A percentile compares a stretch with the other conserved stretches of the same genome.
phyloP scores from a whole-genome alignment of 1,140 invertebrate genomes.

The Oryzaephilus surinamensis region DNA sequence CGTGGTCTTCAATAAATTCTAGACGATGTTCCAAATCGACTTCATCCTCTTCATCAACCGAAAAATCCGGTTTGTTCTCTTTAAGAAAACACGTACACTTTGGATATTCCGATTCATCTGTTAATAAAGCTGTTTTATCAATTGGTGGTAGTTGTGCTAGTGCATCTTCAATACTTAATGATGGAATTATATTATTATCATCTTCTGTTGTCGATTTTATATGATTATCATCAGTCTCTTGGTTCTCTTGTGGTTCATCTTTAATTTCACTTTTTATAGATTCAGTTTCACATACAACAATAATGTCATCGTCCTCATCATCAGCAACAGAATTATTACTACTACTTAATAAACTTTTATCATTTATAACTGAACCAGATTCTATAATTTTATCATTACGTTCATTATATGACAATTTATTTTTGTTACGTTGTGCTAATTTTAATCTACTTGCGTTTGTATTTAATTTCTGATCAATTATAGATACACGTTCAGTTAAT shows the following conservation, averaged over 20 bases:
- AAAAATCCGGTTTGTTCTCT: slow-evolving; percentile 22
- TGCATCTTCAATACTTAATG: slow-evolving; percentile 29
- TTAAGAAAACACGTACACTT: slow-evolving; percentile 22
- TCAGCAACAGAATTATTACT: slow-evolving; percentile 10
- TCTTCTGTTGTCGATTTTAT: too few relatives aligned
- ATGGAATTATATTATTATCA: too few relatives aligned
- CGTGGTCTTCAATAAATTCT: slow-evolving; percentile 24
- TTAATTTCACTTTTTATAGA: background rate
- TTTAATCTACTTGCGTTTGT: slow-evolving; percentile 30
- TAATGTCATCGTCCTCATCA: slow-evolving; percentile 1
- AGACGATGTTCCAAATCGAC: slow-evolving; percentile 16
- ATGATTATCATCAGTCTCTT: background rate
- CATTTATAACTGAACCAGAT: slow-evolving; percentile 29
- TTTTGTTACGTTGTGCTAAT: slow-evolving; percentile 26
- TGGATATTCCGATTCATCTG: slow-evolving; percentile 13
- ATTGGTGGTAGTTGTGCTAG: slow-evolving; percentile 29
- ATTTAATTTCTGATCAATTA: slow-evolving; percentile 34
- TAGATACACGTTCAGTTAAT: slow-evolving; percentile 32
- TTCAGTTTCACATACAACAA: background rate
- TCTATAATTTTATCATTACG: slow-evolving; percentile 25
- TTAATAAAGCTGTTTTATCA: slow-evolving; percentile 15
- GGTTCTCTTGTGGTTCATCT: background rate
- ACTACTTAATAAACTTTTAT: slow-evolving; percentile 17
- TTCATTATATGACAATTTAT: background rate
- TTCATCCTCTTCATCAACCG: slow-evolving; percentile 15